Percentiles rank a stretch among this genome's conserved stretches.
Evolutionary conservation across 2,113 vertebrate species (phyloP).

Genomic region (Hassar affinis): DNA sequence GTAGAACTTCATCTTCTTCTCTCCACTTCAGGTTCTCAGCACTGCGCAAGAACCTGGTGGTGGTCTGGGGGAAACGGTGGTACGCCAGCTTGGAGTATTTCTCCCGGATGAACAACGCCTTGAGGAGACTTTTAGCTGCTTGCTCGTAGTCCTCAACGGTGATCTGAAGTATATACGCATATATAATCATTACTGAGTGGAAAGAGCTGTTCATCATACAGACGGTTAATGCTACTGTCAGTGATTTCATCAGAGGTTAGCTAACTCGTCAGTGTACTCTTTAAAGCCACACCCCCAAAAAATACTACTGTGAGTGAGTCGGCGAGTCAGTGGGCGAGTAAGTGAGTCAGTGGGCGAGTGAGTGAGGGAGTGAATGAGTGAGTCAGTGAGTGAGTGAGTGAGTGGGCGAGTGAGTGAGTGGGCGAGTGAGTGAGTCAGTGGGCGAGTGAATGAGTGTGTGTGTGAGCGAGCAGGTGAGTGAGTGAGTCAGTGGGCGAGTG

Average conservation of each 20-base stretch:
- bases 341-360: no score
- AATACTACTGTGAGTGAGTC: neutral
- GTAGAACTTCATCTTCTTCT: slow-evolving; percentile 81
- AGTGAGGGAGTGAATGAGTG: no score
- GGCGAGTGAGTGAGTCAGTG: no score
- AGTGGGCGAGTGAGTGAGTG: no score
- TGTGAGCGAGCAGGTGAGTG: no score
- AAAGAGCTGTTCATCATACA: neutral
- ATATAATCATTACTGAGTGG: neutral
- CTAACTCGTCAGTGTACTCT: neutral
- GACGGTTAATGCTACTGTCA: neutral
- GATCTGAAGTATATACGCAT: slow-evolving; percentile 70
- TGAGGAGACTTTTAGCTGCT: slow-evolving; percentile 85
- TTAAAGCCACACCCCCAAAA: neutral
- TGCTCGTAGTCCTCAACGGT: slow-evolving; percentile 97
- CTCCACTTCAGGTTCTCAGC: slow-evolving; percentile 73
- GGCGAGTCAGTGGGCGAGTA: no score
- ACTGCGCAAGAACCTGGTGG: slow-evolving; percentile 79
- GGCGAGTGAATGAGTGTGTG: no score
- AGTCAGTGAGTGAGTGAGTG: no score
- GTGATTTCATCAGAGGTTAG: neutral
- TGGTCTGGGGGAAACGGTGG: slow-evolving; percentile 87
- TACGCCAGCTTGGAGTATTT: slow-evolving; percentile 91
- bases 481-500: no score
- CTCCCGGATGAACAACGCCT: slow-evolving; percentile 89